These are phyloP conservation scores for Sebastolobus alascanus DNA, from an alignment of 2,797 vertebrate genomes.

Conservation along the genomic window DNA sequence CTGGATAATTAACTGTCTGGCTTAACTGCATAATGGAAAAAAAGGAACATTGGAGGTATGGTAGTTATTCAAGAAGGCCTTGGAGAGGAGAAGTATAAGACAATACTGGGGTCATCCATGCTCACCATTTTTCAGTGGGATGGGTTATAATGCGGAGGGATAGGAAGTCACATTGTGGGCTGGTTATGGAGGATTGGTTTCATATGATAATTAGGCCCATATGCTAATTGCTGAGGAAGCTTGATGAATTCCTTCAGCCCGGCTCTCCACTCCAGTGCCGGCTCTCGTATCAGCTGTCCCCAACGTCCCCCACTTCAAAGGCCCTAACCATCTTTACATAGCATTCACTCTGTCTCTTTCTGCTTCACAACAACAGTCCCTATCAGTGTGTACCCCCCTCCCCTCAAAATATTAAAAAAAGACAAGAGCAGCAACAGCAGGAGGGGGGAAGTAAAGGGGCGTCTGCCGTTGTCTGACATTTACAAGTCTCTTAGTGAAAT, in stretches of 20 bases:
- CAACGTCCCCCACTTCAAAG: conserved; percentile 77
- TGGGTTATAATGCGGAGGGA: conserved; percentile 68
- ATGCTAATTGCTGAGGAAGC: conserved; percentile 81
- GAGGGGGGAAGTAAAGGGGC: conserved; percentile 58
- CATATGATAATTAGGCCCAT: conserved; percentile 82
- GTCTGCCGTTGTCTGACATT: conserved; percentile 80
- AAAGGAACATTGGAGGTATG: conserved; percentile 78
- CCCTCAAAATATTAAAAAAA: conserved; percentile 34
- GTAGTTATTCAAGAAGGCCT: conserved; percentile 80
- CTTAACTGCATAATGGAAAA: conserved; percentile 85
- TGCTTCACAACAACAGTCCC: conserved; percentile 42
- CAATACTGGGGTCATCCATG: conserved; percentile 74
- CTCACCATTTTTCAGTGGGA: conserved; percentile 66
- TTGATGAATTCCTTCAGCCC: conserved; percentile 76
- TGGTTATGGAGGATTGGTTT: conserved; percentile 76
- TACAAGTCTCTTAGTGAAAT: conserved; percentile 78
- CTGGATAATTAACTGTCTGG: conserved; percentile 89
- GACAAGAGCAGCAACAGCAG: conserved; percentile 51
- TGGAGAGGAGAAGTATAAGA: conserved; percentile 73
- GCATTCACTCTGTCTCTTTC: conserved; percentile 45
- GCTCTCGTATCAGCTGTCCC: conserved; percentile 69
- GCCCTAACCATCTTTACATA: conserved; percentile 65
- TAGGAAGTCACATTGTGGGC: conserved; percentile 68
- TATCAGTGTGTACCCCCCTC: conserved; percentile 19
- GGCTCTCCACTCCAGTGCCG: conserved; percentile 49